These are phyloP conservation scores for Globodera rostochiensis DNA, from an alignment of 1,140 invertebrate genomes.

Conservation along the genomic window DNA sequence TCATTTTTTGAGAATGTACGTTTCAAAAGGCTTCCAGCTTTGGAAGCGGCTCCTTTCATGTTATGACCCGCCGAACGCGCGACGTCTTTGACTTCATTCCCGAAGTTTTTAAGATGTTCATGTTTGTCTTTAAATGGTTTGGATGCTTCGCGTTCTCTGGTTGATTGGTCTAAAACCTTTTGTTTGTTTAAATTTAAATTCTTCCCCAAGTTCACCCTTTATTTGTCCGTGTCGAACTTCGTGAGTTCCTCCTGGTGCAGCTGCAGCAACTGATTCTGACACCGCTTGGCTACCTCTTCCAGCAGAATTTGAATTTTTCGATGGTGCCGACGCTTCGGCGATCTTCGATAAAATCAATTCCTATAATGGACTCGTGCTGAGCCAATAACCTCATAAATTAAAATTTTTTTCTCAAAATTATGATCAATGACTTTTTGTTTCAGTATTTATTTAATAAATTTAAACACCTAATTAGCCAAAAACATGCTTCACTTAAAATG, in stretches of 20 bases:
- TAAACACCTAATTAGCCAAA: too few relatives aligned
- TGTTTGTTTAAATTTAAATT: not conserved
- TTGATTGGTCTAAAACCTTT: not conserved
- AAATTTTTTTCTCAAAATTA: too few relatives aligned
- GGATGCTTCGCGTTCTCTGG: not conserved
- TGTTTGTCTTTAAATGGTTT: not conserved
- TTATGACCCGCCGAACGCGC: not conserved
- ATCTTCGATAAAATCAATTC: constrained; percentile 4
- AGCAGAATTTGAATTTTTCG: not conserved
- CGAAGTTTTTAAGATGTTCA: not conserved
- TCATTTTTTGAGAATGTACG: not conserved
- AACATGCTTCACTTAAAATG: too few relatives aligned
- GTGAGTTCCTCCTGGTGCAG: too few relatives aligned
- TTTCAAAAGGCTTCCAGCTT: not conserved
- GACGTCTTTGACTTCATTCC: not conserved
- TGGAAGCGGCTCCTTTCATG: not conserved
- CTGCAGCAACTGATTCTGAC: not conserved
- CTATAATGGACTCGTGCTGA: not conserved
- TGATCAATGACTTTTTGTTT: too few relatives aligned
- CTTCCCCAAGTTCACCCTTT: not conserved
- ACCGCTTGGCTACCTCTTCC: not conserved
- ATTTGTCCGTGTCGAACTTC: not conserved
- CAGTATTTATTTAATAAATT: too few relatives aligned
- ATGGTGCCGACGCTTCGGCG: not conserved
- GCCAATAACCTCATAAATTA: not conserved